phyloP scores from a whole-genome alignment of 2,888 invertebrate genomes.

The Drosophila sordidula region DNA sequence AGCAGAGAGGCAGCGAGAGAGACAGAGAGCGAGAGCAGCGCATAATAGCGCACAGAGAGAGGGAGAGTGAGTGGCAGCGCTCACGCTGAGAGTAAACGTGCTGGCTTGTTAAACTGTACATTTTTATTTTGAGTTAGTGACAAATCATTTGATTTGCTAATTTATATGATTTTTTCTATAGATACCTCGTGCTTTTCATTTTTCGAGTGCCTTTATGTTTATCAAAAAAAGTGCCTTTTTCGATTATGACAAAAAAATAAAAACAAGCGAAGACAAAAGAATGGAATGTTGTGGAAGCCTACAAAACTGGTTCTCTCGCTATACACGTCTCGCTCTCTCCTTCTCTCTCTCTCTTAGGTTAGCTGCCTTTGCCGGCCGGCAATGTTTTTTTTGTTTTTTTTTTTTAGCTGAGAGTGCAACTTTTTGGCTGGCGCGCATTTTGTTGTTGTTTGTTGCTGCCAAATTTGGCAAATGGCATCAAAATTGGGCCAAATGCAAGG shows the following conservation, averaged over 20 bases:
- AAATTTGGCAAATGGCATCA: constrained; percentile 27
- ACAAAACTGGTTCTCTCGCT: constrained; percentile 44
- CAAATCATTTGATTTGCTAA: constrained; percentile 71
- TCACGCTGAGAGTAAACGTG: constrained; percentile 24
- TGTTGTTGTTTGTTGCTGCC: constrained; percentile 35
- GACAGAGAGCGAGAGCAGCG: constrained; percentile 27
- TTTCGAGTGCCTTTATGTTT: constrained; percentile 32
- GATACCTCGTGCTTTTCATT: constrained; percentile 37
- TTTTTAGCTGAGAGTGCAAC: constrained; percentile 58
- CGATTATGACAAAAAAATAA: constrained; percentile 35
- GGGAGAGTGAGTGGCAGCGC: constrained; percentile 14
- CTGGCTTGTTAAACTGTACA: constrained; percentile 73
- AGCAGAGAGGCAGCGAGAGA: constrained; percentile 20
- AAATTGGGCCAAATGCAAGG: constrained; percentile 36
- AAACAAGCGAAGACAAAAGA: constrained; percentile 19
- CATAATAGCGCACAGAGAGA: constrained; percentile 24
- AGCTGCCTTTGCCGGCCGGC: constrained; percentile 67
- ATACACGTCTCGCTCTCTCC: not conserved
- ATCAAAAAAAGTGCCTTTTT: constrained; percentile 41
- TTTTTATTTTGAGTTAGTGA: constrained; percentile 70
- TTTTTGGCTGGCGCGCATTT: constrained; percentile 51
- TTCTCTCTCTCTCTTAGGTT: constrained; percentile 16
- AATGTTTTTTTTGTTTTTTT: constrained; percentile 53
- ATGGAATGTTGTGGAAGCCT: constrained; percentile 40
- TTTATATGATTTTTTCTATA: constrained; percentile 56